Conservation (phyloP, 2,888 invertebrate species). For the Drosophila mayaguana region DNA sequence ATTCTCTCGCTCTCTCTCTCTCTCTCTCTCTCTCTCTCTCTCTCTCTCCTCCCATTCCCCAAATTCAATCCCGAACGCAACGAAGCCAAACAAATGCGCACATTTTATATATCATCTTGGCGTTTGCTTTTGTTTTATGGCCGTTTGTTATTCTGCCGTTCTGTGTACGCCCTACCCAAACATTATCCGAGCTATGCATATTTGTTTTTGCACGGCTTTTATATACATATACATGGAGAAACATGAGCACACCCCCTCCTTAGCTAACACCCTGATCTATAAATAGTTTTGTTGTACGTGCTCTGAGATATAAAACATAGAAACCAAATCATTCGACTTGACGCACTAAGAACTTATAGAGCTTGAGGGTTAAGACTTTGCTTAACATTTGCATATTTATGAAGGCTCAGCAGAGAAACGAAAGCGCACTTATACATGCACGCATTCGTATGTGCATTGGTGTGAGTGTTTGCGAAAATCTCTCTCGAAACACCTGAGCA, state of each 20-base stretch:
- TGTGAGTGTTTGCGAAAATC: constrained; percentile 17
- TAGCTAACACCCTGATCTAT: constrained; percentile 11
- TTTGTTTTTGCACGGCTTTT: constrained; percentile 59
- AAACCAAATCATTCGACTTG: constrained; percentile 13
- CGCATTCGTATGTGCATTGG: not conserved
- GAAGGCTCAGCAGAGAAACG: constrained; percentile 3
- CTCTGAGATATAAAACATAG: constrained; percentile 32
- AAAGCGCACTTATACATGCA: constrained; percentile 40
- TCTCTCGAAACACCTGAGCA: constrained; percentile 15
- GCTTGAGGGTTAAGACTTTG: constrained; percentile 17
- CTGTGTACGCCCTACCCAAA: constrained; percentile 67
- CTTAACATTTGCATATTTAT: constrained; percentile 44
- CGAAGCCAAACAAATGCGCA: constrained; percentile 64
- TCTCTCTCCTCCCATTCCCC: not conserved
- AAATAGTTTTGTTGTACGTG: constrained; percentile 45
- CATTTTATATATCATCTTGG: constrained; percentile 58
- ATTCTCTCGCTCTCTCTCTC: not conserved
- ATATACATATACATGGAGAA: constrained; percentile 13
- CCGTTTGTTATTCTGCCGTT: constrained; percentile 57
- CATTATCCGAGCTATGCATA: constrained; percentile 61
- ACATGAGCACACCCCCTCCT: constrained; percentile 6
- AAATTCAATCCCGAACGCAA: constrained; percentile 28
- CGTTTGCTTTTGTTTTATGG: constrained; percentile 47
- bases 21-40: too few relatives aligned
- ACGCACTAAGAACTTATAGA: constrained; percentile 18